Evolutionary conservation across 1,140 invertebrate genomes (phyloP).

Genomic region (Ceratoteleas bidentatus): DNA sequence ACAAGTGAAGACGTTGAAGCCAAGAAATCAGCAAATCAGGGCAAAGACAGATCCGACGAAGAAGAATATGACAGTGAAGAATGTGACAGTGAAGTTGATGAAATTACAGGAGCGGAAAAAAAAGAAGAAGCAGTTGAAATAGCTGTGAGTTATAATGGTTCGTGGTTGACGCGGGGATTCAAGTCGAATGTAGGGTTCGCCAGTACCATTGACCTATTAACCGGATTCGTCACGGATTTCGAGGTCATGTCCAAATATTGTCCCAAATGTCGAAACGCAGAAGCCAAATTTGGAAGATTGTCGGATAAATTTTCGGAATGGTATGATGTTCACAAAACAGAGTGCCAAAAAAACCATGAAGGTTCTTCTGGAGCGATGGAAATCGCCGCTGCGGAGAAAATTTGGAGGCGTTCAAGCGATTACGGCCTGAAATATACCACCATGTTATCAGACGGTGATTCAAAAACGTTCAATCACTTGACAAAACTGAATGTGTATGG

Average conservation of each 20-base stretch:
- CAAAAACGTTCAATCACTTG: constrained; percentile 8
- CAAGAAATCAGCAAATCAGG: no score
- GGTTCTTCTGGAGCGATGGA: constrained; percentile 7
- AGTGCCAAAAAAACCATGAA: constrained; percentile 16
- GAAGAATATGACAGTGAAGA: no score
- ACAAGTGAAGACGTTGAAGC: no score
- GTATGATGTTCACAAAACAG: neutral
- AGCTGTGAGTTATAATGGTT: constrained; percentile 9
- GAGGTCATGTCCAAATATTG: constrained; percentile 3
- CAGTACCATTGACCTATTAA: neutral
- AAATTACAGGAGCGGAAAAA: no score
- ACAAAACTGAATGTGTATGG: constrained; percentile 1
- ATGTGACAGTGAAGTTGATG: no score
- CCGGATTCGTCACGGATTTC: neutral
- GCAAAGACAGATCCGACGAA: no score
- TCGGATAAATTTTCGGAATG: neutral
- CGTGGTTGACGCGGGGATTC: constrained; percentile 12
- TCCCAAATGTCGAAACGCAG: neutral
- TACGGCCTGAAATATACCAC: constrained; percentile 9
- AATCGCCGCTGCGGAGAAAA: constrained; percentile 10
- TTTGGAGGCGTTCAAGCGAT: constrained; percentile 11
- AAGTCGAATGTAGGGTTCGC: neutral
- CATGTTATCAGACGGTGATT: constrained; percentile 10
- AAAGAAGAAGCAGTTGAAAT: neutral
- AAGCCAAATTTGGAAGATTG: constrained; percentile 7